Base-by-base conservation (phyloP, 1,140 invertebrate genomes). In the Drosophila teissieri region DNA sequence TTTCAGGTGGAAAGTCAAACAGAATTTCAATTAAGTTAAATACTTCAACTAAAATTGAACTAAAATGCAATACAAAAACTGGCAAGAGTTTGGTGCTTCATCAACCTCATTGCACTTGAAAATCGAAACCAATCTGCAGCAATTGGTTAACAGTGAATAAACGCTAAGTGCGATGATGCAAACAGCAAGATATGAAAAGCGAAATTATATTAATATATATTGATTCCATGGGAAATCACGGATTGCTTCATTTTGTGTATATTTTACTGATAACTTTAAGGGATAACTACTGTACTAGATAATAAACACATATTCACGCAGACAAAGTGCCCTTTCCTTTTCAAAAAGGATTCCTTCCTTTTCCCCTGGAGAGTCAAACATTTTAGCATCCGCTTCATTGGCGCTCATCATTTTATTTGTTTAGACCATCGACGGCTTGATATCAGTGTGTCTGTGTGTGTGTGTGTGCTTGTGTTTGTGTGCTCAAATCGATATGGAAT, bases 381-480 rank as follows among this genome's bases (percentile, higher is more conserved):
- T 82, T 86, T 76, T 45, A 52, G 57, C 70, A 57, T 67, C 61
- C 84, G 84, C 80, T 89, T 84, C 80, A 88, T 89, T 89, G 85
- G 22, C 77, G 77, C 80, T 83, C 84, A 89, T 89, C 80, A 90
- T 80, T 74, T 84, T 89, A 70, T 89, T 89, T 89, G 84, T 89
- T 89, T 89, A 89, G 84, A 73, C 84, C 64, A 80, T 77, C 70
- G 79, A 67, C 64, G 67, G 34, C 56, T 48, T 15, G 40, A 10
- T 34, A 7, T 24, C 17, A n/a, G n/a, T 52, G 8, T 45, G 46
- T 56, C 8, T 36, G 34, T 52, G 11, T 37, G 58, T 65, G 40
- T 24, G 19, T n/a, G 31, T 45, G 62, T 36, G 34, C 34, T 37
- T 52, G 8, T 37, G 60, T 65, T 48, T 24, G 22, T n/a, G 31